These are phyloP conservation scores for Anorthoa munda DNA, from an alignment of 2,888 invertebrate genomes.

Conservation along the genomic window DNA sequence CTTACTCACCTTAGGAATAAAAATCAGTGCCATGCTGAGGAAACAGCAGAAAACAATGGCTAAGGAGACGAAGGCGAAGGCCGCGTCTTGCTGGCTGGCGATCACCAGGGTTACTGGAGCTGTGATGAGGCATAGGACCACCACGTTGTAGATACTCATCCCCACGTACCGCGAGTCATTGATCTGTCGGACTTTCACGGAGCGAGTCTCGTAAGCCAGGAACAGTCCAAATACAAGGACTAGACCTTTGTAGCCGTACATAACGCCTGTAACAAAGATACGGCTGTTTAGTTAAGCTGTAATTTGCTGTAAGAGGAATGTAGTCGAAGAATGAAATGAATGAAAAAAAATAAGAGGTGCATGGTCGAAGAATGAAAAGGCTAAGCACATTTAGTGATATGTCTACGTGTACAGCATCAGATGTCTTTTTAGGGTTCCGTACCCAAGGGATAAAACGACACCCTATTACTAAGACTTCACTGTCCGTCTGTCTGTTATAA, in stretches of 20 bases:
- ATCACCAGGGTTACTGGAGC: constrained; percentile 99
- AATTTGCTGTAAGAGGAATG: not conserved
- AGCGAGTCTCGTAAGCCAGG: constrained; percentile 99
- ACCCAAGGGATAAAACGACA: too few species aligned
- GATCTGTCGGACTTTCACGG: constrained; percentile 98
- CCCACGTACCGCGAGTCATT: constrained; percentile 99
- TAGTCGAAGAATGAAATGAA: too few species aligned
- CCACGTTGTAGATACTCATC: constrained; percentile 99
- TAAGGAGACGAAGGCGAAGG: constrained; percentile 98
- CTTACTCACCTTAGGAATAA: constrained; percentile 97
- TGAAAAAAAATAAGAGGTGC: too few species aligned
- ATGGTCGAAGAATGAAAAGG: not conserved
- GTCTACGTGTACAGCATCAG: not conserved
- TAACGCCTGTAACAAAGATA: constrained; percentile 92
- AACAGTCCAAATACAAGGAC: constrained; percentile 99
- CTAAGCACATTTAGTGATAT: too few species aligned
- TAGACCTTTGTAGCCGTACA: constrained; percentile 99
- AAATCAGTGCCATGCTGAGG: constrained; percentile 99
- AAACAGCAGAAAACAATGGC: constrained; percentile 99
- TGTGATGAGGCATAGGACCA: constrained; percentile 99
- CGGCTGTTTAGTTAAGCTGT: not conserved
- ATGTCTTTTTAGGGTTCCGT: too few species aligned
- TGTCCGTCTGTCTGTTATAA: too few species aligned
- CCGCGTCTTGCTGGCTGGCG: constrained; percentile 99
- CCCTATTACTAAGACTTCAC: too few species aligned